These are phyloP conservation scores for Colletes latitarsis DNA, from an alignment of 1,140 invertebrate species.

Conservation along the genomic window DNA sequence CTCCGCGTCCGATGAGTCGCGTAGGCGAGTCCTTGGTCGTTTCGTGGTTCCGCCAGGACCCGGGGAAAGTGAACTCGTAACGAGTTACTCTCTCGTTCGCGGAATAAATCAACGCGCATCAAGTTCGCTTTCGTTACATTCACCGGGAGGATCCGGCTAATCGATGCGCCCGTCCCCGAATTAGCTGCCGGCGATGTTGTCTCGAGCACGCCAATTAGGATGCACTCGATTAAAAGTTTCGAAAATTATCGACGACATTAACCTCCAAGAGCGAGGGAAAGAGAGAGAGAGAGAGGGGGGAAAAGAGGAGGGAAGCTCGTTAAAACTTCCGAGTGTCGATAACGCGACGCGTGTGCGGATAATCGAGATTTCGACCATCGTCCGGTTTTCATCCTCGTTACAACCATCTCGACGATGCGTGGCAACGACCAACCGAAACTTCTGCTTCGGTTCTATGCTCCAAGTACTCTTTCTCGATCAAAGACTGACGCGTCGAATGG, in stretches of 20 bases:
- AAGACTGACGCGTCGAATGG: too few species aligned
- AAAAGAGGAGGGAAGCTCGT: constrained; percentile 10
- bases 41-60: constrained; percentile 59
- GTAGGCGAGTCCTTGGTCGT: constrained; percentile 59
- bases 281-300: neutral
- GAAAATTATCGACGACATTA: constrained; percentile 49
- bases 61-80: constrained; percentile 65
- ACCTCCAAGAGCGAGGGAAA: constrained; percentile 23
- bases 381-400: neutral
- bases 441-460: too few species aligned
- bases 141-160: constrained; percentile 43
- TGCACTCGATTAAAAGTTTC: constrained; percentile 52
- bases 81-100: constrained; percentile 61
- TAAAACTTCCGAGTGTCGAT: constrained; percentile 42
- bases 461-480: too few species aligned
- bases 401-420: too few species aligned
- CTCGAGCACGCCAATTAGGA: constrained; percentile 45
- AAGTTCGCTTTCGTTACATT: constrained; percentile 66
- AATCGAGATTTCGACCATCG: neutral
- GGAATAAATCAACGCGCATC: constrained; percentile 64
- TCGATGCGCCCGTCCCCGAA: constrained; percentile 45
- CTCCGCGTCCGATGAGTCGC: constrained; percentile 15
- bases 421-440: too few species aligned
- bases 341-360: constrained; percentile 22
- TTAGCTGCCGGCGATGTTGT: constrained; percentile 45